Percentiles rank a stretch among this genome's conserved stretches.
Conservation (phyloP, 1,140 invertebrate genomes). For the Ceratosolen solmsi region DNA sequence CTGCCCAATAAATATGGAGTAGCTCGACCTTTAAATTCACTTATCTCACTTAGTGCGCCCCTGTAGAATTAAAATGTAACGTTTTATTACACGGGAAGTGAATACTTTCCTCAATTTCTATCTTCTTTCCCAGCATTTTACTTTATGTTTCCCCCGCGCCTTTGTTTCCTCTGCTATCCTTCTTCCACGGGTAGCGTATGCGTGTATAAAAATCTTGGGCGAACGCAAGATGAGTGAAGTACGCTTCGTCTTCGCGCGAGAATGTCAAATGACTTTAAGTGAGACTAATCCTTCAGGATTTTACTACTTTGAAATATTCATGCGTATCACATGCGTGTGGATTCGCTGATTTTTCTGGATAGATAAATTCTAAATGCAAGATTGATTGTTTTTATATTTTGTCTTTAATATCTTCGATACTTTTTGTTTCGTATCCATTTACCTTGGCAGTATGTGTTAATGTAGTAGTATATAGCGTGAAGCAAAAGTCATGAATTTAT, state of each 20-base stretch:
- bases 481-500: too few species aligned
- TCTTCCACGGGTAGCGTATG: neutral
- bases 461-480: too few species aligned
- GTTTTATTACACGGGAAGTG: slow-evolving; percentile 55
- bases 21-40: slow-evolving; percentile 60
- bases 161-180: neutral
- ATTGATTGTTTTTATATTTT: neutral
- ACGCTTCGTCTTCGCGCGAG: neutral
- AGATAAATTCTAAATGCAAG: neutral
- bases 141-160: neutral
- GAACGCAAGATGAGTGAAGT: neutral
- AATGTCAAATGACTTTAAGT: neutral
- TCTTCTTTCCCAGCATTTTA: slow-evolving; percentile 2
- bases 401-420: neutral
- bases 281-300: neutral
- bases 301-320: neutral
- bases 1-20: slow-evolving; percentile 58
- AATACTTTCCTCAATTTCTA: neutral
- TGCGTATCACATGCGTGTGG: neutral
- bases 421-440: neutral
- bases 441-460: neutral
- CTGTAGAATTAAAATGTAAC: slow-evolving; percentile 57
- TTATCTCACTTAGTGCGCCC: slow-evolving; percentile 51
- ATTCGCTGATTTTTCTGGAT: neutral
- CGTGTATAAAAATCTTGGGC: neutral